Percentiles rank a stretch among this genome's conserved stretches.
Evolutionary conservation across 2,113 vertebrate species (phyloP).

Genomic region (Microcebus murinus): DNA sequence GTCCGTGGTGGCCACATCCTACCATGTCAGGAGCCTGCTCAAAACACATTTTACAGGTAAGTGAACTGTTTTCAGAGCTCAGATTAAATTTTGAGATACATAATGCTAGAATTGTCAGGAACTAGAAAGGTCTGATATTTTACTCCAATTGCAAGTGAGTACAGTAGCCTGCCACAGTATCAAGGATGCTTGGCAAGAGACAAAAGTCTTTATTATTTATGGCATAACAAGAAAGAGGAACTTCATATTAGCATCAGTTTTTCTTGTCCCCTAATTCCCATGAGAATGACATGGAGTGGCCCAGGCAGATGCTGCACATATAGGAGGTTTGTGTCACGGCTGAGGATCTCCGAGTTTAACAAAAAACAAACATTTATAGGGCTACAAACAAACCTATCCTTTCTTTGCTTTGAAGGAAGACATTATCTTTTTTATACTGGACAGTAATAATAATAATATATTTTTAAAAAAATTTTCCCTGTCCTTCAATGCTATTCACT

Average conservation of each 20-base stretch:
- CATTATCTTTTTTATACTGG: not conserved
- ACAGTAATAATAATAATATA: not conserved
- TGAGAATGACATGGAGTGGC: not conserved
- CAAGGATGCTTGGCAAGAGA: not conserved
- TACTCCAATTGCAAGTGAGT: not conserved
- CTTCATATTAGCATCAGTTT: not conserved
- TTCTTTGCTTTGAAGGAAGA: not conserved
- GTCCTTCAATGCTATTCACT: not conserved
- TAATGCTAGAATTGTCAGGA: not conserved
- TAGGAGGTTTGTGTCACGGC: not conserved
- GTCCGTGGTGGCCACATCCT: slow-evolving; percentile 87
- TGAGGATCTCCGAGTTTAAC: not conserved
- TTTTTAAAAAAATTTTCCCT: not conserved
- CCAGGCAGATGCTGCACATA: too few relatives aligned
- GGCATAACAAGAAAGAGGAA: not conserved
- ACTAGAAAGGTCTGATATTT: not conserved
- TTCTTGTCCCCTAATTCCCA: not conserved
- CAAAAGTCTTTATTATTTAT: not conserved
- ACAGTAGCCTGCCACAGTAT: not conserved
- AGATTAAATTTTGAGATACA: not conserved
- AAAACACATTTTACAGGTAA: slow-evolving; percentile 83
- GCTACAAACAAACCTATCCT: not conserved
- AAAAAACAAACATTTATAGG: not conserved
- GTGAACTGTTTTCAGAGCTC: not conserved
- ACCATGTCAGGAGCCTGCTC: slow-evolving; percentile 85